Base-by-base conservation (phyloP, 2,888 invertebrate species). In the Hypercompe scribonia region DNA sequence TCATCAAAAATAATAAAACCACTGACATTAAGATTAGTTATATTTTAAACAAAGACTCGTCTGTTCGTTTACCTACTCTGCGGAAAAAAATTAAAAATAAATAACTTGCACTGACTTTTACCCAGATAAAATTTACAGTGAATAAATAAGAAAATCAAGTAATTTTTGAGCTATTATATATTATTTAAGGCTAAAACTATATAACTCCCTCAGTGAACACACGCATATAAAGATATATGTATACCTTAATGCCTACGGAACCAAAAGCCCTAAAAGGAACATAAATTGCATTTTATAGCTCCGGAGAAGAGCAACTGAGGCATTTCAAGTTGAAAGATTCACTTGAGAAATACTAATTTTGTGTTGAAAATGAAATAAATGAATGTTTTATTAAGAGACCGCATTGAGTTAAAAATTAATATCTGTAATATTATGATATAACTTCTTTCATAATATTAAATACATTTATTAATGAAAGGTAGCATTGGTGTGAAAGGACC, bases 231-330 rank as follows among this genome's bases (percentile, higher is more conserved):
- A 61, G 50, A 24, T 28, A 67, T 21, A 76, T 72, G 78, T 73
- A 42, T 80, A 65, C 73, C 70, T 11, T 36, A 36, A 61, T 50
- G 34, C 68, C 58, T 8, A 31, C 36, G 63, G 42, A 70, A 72
- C 34, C 39, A 71, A 68, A 65, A 67, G 73, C 73, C 72, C 72
- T 70, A 70, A 79, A 76, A 72, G 72, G 74, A 54, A 72, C 80
- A 70, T 81, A 79, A 81, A 79, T 81, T 82, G 72, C 64, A 39
- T 77, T 81, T 81, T 81, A 81, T 79, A 73, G 80, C 70, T 34
- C 63, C 13, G 18, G 64, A 58, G 54, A 67, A 77, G 68, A 58
- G 68, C 67, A 72, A 68, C 65, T 77, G 39, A 63, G 68, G 70
- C 54, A 77, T 81, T 73, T 74, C 68, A 74, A 81, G 28, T 76